Conservation (phyloP, 2,888 invertebrate species). For the Ectropis crepuscularia region DNA sequence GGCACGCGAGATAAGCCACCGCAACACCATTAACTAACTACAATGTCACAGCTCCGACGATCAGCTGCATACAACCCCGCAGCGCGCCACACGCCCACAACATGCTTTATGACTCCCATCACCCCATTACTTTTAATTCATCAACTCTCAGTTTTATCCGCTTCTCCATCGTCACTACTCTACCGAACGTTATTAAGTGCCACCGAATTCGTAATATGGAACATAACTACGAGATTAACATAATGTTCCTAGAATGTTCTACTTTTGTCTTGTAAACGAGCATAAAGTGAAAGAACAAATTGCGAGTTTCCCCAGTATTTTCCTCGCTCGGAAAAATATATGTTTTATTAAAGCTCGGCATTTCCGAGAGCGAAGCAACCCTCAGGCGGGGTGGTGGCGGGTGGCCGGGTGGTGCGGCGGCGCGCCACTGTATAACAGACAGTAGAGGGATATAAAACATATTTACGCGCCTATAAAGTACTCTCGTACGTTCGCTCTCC, state of each 20-base stretch:
- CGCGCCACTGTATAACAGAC: conserved; percentile 84
- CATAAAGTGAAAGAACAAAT: conserved; percentile 86
- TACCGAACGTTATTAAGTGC: conserved; percentile 48
- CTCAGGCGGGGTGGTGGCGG: conserved; percentile 68
- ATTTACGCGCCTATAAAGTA: conserved; percentile 86
- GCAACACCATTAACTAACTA: conserved; percentile 70
- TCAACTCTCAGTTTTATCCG: conserved; percentile 28
- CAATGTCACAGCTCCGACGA: conserved; percentile 66
- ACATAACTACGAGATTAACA: conserved; percentile 81
- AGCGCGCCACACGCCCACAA: conserved; percentile 44
- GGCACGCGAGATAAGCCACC: conserved; percentile 75
- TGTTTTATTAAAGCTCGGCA: conserved; percentile 85
- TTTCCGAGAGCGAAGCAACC: conserved; percentile 83
- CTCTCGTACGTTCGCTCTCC: conserved; percentile 83
- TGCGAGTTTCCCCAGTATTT: conserved; percentile 85
- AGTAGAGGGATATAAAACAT: conserved; percentile 85
- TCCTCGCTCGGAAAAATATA: conserved; percentile 85
- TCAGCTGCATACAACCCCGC: conserved; percentile 57
- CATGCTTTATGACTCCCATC: conserved; percentile 61
- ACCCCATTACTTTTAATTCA: conserved; percentile 50
- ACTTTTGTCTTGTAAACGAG: conserved; percentile 85
- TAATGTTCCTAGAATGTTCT: conserved; percentile 83
- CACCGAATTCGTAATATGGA: conserved; percentile 63
- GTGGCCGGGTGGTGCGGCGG: conserved; percentile 64
- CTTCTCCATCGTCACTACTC: conserved; percentile 28